phyloP scores from a whole-genome alignment of 1,140 invertebrate species.

The Ostrea edulis region DNA sequence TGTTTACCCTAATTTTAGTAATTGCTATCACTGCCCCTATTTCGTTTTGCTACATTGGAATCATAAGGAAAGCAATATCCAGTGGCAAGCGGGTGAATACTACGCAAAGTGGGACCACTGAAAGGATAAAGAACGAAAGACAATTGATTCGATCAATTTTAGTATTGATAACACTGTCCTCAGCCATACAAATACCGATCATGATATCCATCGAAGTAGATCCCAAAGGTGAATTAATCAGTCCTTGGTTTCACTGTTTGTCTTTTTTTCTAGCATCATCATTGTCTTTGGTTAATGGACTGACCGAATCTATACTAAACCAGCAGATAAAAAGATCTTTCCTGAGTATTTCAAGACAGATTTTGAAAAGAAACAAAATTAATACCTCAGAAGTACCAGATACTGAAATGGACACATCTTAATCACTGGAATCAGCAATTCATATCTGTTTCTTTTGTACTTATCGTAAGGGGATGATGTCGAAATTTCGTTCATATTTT shows the following conservation, averaged over 20 bases:
- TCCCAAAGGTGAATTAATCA: background rate
- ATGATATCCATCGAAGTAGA: background rate
- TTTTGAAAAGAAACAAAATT: background rate
- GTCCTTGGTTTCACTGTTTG: background rate
- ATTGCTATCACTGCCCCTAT: background rate
- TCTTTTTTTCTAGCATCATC: background rate
- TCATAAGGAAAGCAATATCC: too few relatives aligned
- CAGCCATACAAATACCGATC: background rate
- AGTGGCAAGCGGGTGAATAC: background rate
- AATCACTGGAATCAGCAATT: too few relatives aligned
- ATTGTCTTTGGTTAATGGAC: background rate
- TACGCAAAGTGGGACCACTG: background rate
- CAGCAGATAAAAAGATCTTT: background rate
- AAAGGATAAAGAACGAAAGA: background rate
- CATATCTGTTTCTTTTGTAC: too few relatives aligned
- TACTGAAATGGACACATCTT: background rate
- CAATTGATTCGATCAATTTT: background rate
- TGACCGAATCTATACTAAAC: background rate
- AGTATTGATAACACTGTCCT: background rate
- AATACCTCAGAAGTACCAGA: background rate
- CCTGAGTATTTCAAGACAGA: background rate
- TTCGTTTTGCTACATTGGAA: too few relatives aligned
- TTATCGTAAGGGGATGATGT: too few relatives aligned
- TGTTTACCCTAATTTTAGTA: background rate
- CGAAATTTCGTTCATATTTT: too few relatives aligned